Conservation (phyloP, 2,888 invertebrate genomes). For the Sinhomidia bicolor region DNA sequence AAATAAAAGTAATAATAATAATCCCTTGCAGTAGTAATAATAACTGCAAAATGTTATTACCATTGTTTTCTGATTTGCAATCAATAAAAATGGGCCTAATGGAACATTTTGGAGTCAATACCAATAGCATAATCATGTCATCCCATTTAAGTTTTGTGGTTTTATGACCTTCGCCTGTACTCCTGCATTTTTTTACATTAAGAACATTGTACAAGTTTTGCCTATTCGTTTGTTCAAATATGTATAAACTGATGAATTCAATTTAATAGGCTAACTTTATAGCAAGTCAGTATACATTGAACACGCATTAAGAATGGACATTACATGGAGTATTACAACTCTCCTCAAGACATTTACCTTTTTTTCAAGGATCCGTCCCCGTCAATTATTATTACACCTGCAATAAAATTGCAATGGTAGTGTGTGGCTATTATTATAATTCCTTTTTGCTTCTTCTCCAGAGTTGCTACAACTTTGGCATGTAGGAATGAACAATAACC, state of each 20-base stretch:
- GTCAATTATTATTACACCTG: slow-evolving; percentile 54
- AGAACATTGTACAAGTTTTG: no score
- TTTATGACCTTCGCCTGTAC: not conserved
- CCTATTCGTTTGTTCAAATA: not conserved
- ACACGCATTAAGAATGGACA: not conserved
- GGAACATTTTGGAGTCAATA: slow-evolving; percentile 51
- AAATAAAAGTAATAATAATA: no score
- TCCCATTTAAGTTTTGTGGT: not conserved
- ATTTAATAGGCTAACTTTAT: not conserved
- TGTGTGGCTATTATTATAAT: slow-evolving; percentile 17
- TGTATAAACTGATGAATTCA: not conserved
- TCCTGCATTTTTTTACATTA: no score
- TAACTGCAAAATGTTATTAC: not conserved
- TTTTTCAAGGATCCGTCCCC: slow-evolving; percentile 61
- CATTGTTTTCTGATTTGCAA: slow-evolving; percentile 29
- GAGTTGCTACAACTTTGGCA: slow-evolving; percentile 31
- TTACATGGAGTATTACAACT: not conserved
- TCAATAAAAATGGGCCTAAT: slow-evolving; percentile 18
- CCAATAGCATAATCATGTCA: no score
- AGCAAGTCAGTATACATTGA: not conserved
- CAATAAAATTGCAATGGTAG: slow-evolving; percentile 21
- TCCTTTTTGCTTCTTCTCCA: slow-evolving; percentile 59
- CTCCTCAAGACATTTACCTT: slow-evolving; percentile 60
- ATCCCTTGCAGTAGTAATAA: no score
- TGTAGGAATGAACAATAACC: not conserved